These are phyloP conservation scores for Beris morrisii DNA, from an alignment of 2,888 invertebrate species.

Conservation along the genomic window DNA sequence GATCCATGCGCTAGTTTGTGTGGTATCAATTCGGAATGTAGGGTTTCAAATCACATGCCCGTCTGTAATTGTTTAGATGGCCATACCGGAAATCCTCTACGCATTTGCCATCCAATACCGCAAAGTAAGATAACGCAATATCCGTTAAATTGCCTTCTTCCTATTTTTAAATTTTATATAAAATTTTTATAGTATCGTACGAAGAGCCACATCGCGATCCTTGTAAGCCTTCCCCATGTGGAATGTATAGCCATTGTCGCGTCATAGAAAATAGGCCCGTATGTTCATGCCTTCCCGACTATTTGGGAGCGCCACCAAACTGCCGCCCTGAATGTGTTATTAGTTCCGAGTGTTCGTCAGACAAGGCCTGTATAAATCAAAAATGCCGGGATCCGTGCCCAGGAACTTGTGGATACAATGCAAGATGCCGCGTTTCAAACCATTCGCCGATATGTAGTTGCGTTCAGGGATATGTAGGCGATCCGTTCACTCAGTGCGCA, in stretches of 20 bases:
- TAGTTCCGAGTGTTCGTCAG: constrained; percentile 72
- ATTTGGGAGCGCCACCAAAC: constrained; percentile 71
- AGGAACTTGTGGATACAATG: constrained; percentile 73
- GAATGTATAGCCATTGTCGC: constrained; percentile 59
- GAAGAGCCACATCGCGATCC: constrained; percentile 48
- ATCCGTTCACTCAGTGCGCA: constrained; percentile 74
- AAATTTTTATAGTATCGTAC: constrained; percentile 18
- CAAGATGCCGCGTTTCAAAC: constrained; percentile 72
- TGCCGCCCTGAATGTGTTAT: constrained; percentile 78
- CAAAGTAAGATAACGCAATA: constrained; percentile 47
- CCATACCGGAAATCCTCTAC: constrained; percentile 77
- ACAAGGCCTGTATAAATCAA: constrained; percentile 74
- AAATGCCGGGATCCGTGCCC: constrained; percentile 74
- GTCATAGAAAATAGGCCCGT: constrained; percentile 66
- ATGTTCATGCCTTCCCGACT: constrained; percentile 72
- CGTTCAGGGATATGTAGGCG: constrained; percentile 66
- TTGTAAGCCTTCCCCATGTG: constrained; percentile 58
- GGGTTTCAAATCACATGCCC: constrained; percentile 80
- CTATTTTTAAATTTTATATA: background rate
- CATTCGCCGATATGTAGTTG: constrained; percentile 79
- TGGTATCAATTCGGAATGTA: constrained; percentile 81
- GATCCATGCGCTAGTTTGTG: constrained; percentile 83
- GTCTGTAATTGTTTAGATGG: constrained; percentile 73
- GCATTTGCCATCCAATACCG: constrained; percentile 67
- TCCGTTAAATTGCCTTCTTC: background rate